Evolutionary conservation across 2,888 invertebrate species (phyloP), one percentile per base, ranked within the genome.

Genomic region (Boloria euphrosyne): DNA sequence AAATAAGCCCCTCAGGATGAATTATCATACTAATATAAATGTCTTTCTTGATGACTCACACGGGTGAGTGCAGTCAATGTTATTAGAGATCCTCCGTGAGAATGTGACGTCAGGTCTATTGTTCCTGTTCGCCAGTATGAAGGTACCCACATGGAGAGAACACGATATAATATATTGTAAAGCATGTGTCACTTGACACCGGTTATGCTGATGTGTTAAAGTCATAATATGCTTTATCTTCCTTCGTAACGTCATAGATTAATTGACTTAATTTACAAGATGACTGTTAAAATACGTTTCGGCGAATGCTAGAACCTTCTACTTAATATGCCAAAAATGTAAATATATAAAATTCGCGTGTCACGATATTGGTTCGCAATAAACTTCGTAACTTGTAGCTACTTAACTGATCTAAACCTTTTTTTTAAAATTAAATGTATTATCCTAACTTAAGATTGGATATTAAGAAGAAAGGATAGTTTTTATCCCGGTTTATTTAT

Each of bases 51-150:
- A 67, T 71, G 71, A 71, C 27, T 68, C 70, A 70, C 47, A 16
- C 31, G 17, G 52, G 44, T 53, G 53, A 43, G 38, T 60, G 51
- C 60, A 58, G 60, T 62, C 61, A 46, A 63, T 67, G 70, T 66
- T 68, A 71, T 70, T 68, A 65, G 68, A 69, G 71, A 71, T 66
- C 54, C 65, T 60, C 62, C 66, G 65, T 61, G 64, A 47, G 66
- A 63, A 43, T 27, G 31, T 66, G 65, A 64, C 71, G 70, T 71
- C 71, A 70, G 54, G 22, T 18, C 60, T 53, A 66, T 71, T 70
- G 71, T 71, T 43, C 46, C 63, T 44, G 55, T 57, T 51, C n/a
- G 17, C 38, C 50, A 44, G 17, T 58, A 31, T 59, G 31, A 38
- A 38, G 31, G 31, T 38, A 38, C 31, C 31, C 31, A 38, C 31